Conservation (phyloP, 2,888 invertebrate genomes). For the Thumatha senex region DNA sequence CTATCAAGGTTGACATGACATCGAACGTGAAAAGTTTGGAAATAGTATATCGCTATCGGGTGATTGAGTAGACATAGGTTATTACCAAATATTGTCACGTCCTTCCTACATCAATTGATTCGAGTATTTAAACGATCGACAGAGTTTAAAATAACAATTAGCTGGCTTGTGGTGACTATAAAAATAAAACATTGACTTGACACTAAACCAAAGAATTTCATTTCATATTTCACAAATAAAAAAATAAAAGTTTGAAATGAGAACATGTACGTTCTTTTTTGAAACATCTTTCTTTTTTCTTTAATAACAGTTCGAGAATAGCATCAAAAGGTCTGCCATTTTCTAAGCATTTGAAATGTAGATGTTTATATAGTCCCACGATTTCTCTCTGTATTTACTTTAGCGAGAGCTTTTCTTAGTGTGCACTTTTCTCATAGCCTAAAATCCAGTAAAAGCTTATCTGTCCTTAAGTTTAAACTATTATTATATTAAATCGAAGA, state of each 20-base stretch:
- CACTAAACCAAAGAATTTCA: too few relatives aligned
- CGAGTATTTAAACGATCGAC: slow-evolving; percentile 21
- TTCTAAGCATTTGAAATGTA: neutral
- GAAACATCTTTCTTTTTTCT: neutral
- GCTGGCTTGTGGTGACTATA: neutral
- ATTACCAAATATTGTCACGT: slow-evolving; percentile 36
- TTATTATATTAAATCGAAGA: too few relatives aligned
- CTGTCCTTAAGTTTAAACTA: neutral
- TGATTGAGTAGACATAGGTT: neutral
- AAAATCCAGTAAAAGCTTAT: slow-evolving; percentile 23
- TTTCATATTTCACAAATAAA: too few relatives aligned
- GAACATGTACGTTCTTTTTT: neutral
- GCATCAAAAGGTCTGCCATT: neutral
- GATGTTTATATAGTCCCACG: slow-evolving; percentile 28
- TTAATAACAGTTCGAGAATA: neutral
- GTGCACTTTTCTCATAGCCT: slow-evolving; percentile 30
- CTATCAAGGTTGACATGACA: too few relatives aligned
- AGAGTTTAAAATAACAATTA: slow-evolving; percentile 13
- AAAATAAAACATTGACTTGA: too few relatives aligned
- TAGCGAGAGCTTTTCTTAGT: slow-evolving; percentile 29
- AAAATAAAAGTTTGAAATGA: neutral
- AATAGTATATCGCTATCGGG: too few relatives aligned
- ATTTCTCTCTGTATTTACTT: slow-evolving; percentile 23
- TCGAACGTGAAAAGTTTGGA: too few relatives aligned
- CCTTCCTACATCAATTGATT: slow-evolving; percentile 9